Evolutionary conservation across 1,140 invertebrate genomes (phyloP), one percentile per base, ranked within the genome.

Genomic region (Cardiocondyla obscurior): DNA sequence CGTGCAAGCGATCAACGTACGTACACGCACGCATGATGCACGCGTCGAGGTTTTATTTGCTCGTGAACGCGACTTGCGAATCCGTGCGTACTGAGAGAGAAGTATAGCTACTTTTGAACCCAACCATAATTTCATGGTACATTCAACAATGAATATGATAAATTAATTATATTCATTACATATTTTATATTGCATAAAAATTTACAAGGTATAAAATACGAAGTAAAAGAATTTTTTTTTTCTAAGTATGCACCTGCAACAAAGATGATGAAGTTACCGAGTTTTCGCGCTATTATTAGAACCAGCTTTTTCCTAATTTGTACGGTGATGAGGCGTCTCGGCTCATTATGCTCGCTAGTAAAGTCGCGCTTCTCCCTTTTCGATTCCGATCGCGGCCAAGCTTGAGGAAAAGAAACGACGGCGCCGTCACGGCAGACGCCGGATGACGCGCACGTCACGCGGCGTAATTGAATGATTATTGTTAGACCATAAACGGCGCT

Each of bases 401-500:
- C 22, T 36, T 30, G 33, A 19, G 62, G 42, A 53, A 69, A 67
- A 79, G n/a, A 79, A 79, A 42, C n/a, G 62, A 81, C 69, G 67
- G 69, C 64, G 77, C 77, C 77, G 55, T 82, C 77, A 53, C n/a
- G 53, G 83, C 42, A 53, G 82, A 76, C 33, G 81, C 30, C 44
- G 84, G 60, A 72, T 77, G 81, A 51, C 72, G 65, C 81, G 86
- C 83, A 72, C 74, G 89, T 91, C 90, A 91, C 84, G 84, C 85
- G 84, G 51, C 72, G 57, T 91, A 91, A 91, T 91, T 90, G 90
- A 91, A 89, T 89, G 90, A 91, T 91, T 90, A 90, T 89, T 87
- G 83, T 88, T 84, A 86, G n/a, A 82, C 77, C 79, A 82, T 76
- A 88, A 88, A 84, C 73, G 62, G 82, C 81, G 82, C 72, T n/a